phyloP scores from a whole-genome alignment of 2,888 invertebrate species.

The Aspidiotus rigidus region DNA sequence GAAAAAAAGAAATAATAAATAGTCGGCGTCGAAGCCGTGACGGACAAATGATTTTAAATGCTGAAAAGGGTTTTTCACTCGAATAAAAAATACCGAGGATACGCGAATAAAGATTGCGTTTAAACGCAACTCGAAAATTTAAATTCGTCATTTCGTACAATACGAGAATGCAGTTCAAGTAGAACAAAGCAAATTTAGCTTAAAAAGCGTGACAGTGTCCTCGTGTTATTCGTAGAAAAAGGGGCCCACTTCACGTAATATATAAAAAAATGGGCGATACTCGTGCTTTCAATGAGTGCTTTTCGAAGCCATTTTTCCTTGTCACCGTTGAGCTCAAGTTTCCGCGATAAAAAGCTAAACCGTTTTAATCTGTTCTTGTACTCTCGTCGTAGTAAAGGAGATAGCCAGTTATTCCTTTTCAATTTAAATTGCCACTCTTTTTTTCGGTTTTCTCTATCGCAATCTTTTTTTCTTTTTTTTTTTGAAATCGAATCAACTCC shows the following conservation, averaged over 20 bases:
- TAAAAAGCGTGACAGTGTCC: conserved; percentile 19
- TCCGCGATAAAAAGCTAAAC: conserved; percentile 12
- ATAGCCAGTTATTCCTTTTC: conserved; percentile 20
- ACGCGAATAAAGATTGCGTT: conserved; percentile 10
- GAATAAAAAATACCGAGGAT: not conserved
- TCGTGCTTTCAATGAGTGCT: conserved; percentile 16
- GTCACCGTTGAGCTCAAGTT: conserved; percentile 16
- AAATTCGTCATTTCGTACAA: conserved; percentile 22
- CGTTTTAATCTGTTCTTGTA: conserved; percentile 27
- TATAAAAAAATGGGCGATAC: conserved; percentile 19
- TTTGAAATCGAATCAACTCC: not conserved
- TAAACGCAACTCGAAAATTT: conserved; percentile 28
- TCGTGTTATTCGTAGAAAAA: conserved; percentile 14
- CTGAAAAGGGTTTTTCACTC: conserved; percentile 2
- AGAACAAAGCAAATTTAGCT: conserved; percentile 25
- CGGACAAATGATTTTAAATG: conserved; percentile 10
- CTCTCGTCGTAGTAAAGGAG: not conserved
- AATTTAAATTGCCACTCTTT: conserved; percentile 16
- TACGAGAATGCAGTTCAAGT: conserved; percentile 23
- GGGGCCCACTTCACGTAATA: conserved; percentile 24
- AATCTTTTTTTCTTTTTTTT: not conserved
- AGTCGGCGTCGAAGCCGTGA: conserved; percentile 2
- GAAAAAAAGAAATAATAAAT: not conserved
- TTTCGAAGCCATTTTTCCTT: conserved; percentile 24
- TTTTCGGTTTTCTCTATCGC: conserved; percentile 1